Conservation (phyloP, 2,888 invertebrate species). For the Podabrus alpinus region DNA sequence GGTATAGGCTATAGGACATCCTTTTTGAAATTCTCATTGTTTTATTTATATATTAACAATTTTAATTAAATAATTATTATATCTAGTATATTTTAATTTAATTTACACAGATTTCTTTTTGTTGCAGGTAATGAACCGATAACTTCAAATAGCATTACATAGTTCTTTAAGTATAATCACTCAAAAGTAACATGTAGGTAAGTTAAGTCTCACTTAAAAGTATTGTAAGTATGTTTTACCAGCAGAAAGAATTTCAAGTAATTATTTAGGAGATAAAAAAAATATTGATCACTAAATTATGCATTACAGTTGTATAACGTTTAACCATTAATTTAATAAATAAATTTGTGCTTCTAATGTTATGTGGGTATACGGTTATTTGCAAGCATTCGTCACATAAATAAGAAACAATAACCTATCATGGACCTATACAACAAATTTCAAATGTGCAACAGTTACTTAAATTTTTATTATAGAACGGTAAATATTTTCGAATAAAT, state of each 20-base stretch:
- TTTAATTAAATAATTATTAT: no score
- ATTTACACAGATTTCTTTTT: not conserved
- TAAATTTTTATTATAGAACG: not conserved
- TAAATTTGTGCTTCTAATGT: not conserved
- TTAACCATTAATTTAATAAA: not conserved
- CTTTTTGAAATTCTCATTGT: not conserved
- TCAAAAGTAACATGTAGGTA: not conserved
- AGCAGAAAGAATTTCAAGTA: not conserved
- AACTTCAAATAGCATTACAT: not conserved
- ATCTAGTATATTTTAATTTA: not conserved
- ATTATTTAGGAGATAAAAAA: not conserved
- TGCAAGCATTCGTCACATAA: not conserved
- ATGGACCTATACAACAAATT: not conserved
- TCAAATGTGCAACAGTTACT: not conserved
- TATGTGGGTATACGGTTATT: not conserved
- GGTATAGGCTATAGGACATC: no score
- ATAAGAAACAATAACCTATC: conserved; percentile 3
- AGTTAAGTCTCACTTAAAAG: not conserved
- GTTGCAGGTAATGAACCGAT: not conserved
- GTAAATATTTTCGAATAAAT: not conserved
- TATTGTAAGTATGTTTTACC: not conserved
- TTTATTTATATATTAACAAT: not conserved
- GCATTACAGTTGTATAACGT: not conserved
- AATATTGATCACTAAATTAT: not conserved
- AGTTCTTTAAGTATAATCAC: not conserved